These are phyloP conservation scores for Magallana gigas DNA, from an alignment of 1,140 invertebrate species.

Conservation along the genomic window DNA sequence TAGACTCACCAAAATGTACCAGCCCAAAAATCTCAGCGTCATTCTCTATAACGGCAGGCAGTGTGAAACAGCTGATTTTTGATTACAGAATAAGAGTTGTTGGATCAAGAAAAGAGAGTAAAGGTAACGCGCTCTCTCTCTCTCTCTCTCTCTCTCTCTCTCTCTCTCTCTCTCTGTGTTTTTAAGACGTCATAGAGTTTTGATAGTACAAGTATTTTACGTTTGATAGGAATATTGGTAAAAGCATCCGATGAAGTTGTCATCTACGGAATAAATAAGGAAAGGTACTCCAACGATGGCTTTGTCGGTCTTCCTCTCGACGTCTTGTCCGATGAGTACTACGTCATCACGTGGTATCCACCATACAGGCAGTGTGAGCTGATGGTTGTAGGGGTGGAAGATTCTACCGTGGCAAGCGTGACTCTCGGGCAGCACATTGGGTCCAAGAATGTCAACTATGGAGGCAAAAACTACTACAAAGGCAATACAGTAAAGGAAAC, in stretches of 20 bases:
- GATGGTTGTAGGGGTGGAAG: conserved; percentile 55
- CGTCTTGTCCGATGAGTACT: conserved; percentile 68
- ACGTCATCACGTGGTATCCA: conserved; percentile 63
- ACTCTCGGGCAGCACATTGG: conserved; percentile 32
- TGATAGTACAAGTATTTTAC: not conserved
- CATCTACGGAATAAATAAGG: conserved; percentile 69
- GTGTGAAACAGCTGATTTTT: conserved; percentile 51
- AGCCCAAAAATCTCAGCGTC: conserved; percentile 23
- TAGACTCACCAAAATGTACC: conserved; percentile 54
- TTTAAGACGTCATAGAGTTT: not conserved
- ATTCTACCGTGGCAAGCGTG: conserved; percentile 50
- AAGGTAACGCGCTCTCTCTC: not conserved
- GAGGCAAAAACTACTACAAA: conserved; percentile 55
- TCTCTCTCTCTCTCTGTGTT: not conserved
- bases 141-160: not conserved
- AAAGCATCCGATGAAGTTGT: conserved; percentile 64
- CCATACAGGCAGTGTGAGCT: conserved; percentile 50
- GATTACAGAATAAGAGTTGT: conserved; percentile 39
- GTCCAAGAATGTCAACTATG: conserved; percentile 44
- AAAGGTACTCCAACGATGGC: conserved; percentile 68
- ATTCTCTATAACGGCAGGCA: conserved; percentile 46
- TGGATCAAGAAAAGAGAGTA: not conserved
- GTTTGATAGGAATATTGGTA: conserved; percentile 57
- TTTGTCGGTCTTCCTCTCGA: conserved; percentile 70
- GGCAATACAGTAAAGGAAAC: conserved; percentile 53